phyloP scores from a whole-genome alignment of 2,113 vertebrate species.

The Perognathus longimembris region DNA sequence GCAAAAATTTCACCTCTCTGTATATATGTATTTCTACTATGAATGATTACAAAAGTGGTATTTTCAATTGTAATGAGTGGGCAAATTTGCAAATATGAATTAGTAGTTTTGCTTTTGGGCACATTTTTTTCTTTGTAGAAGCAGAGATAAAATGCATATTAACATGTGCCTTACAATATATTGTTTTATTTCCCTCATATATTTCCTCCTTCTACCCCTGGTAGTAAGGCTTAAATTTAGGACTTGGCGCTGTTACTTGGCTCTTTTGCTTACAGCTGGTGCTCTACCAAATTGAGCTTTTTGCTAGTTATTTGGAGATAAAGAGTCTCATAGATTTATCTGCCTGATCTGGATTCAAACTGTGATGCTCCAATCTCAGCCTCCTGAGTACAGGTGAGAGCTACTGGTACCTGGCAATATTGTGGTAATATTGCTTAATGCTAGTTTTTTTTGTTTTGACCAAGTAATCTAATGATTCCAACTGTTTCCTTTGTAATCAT shows the following conservation, averaged over 20 bases:
- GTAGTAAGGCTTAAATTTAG: too few relatives aligned
- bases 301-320: too few relatives aligned
- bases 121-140: conserved; percentile 14
- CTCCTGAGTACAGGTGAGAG: too few relatives aligned
- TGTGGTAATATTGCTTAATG: background rate
- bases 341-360: too few relatives aligned
- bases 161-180: conserved; percentile 25
- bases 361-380: too few relatives aligned
- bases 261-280: too few relatives aligned
- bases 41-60: background rate
- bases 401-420: too few relatives aligned
- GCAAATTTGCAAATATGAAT: conserved; percentile 12
- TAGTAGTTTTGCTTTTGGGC: conserved; percentile 46
- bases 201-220: too few relatives aligned
- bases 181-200: too few relatives aligned
- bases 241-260: too few relatives aligned
- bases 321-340: too few relatives aligned
- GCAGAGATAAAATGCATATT: background rate
- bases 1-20: background rate
- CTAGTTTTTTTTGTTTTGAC: background rate
- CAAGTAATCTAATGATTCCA: background rate
- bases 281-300: too few relatives aligned
- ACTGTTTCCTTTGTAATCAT: background rate
- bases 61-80: background rate
- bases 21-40: background rate